Evolutionary conservation across 2,797 vertebrate genomes (phyloP).

Genomic region (Pygocentrus nattereri): DNA sequence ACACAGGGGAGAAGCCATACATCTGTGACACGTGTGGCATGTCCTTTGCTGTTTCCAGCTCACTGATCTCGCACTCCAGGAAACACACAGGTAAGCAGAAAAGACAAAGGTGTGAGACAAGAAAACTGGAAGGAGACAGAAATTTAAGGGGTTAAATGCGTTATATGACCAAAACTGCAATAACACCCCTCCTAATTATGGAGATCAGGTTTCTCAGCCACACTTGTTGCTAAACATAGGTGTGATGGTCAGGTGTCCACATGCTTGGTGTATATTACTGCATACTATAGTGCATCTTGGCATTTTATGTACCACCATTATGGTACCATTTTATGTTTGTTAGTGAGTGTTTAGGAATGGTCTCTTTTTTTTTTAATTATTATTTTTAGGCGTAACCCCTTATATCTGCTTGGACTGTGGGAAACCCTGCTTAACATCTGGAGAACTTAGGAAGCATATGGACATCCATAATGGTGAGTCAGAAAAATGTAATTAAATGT

Average conservation of each 20-base stretch:
- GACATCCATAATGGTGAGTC: constrained; percentile 90
- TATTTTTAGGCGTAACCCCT: constrained; percentile 89
- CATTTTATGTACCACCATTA: not conserved
- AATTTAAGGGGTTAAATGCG: too few species aligned
- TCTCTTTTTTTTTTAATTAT: constrained; percentile 33
- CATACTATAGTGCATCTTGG: too few species aligned
- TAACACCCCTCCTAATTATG: too few species aligned
- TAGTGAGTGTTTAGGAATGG: not conserved
- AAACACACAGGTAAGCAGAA: constrained; percentile 89
- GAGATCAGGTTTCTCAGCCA: too few species aligned
- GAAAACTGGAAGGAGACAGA: too few species aligned
- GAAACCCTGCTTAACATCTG: constrained; percentile 92
- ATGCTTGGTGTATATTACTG: too few species aligned
- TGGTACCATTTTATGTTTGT: too few species aligned
- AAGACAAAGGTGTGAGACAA: not conserved
- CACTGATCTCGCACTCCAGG: constrained; percentile 94
- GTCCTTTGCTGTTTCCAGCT: constrained; percentile 96
- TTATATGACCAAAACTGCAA: too few species aligned
- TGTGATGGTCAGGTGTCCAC: too few species aligned
- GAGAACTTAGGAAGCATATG: constrained; percentile 96
- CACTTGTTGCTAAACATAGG: too few species aligned
- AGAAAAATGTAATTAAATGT: not conserved
- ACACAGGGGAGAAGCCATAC: constrained; percentile 98
- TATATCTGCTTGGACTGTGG: constrained; percentile 94
- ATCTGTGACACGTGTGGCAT: constrained; percentile 97